A percentile compares a stretch with the other conserved stretches of the same genome.
Evolutionary conservation across 1,140 invertebrate genomes (phyloP).

Genomic region (Drosophila nigromelanica): DNA sequence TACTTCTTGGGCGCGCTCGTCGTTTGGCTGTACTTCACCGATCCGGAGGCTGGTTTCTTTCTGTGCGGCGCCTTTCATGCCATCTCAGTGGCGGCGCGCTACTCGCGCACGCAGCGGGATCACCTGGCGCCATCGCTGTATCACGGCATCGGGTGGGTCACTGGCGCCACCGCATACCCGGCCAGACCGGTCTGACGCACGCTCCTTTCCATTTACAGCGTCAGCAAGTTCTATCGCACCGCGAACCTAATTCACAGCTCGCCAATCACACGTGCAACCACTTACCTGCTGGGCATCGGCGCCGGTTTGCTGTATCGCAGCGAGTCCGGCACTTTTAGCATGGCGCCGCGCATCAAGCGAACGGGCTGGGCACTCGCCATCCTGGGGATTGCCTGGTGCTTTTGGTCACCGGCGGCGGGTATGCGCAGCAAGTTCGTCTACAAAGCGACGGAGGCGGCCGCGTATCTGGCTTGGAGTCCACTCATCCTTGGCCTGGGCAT

Average conservation of each 20-base stretch:
- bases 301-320: conserved; percentile 86
- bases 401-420: conserved; percentile 86
- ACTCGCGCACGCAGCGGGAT: conserved; percentile 86
- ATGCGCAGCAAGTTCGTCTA: conserved; percentile 87
- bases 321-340: conserved; percentile 84
- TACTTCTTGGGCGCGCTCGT: conserved; percentile 89
- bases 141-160: conserved; percentile 87
- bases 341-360: conserved; percentile 81
- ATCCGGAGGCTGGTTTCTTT: conserved; percentile 85
- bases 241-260: conserved; percentile 87
- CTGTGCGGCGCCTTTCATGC: conserved; percentile 85
- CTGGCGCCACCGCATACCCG: background rate
- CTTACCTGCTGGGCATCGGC: conserved; percentile 87
- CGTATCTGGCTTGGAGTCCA: conserved; percentile 88
- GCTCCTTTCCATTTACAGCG: conserved; percentile 83
- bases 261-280: conserved; percentile 87
- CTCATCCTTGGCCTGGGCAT: conserved; percentile 86
- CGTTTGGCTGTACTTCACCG: conserved; percentile 87
- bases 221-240: conserved; percentile 88
- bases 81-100: conserved; percentile 87
- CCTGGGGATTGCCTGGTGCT: conserved; percentile 85
- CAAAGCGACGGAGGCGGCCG: conserved; percentile 86
- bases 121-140: conserved; percentile 87
- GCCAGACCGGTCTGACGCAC: background rate
- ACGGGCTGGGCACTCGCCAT: conserved; percentile 84